Conservation (phyloP, 2,888 invertebrate species). For the Torymus tubicola region DNA sequence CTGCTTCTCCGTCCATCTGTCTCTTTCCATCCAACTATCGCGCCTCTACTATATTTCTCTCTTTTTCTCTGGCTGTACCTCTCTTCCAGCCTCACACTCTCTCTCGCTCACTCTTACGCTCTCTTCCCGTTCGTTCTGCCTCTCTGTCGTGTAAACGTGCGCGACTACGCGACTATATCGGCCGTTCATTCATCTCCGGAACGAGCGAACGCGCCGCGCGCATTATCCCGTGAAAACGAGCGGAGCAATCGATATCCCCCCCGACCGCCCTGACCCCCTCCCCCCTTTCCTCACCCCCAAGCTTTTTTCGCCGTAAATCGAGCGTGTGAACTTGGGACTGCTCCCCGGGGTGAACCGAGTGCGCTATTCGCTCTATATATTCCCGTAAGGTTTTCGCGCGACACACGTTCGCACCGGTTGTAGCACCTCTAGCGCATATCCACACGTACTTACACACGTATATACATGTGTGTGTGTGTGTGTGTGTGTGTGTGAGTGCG, state of each 20-base stretch:
- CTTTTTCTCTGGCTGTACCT: slow-evolving; percentile 11
- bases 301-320: slow-evolving; percentile 65
- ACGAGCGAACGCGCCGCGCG: slow-evolving; percentile 36
- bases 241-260: slow-evolving; percentile 45
- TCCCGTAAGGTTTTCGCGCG: slow-evolving; percentile 8
- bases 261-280: not conserved
- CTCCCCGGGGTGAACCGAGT: slow-evolving; percentile 64
- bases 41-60: slow-evolving; percentile 14
- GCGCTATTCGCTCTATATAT: slow-evolving; percentile 10
- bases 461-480: not conserved
- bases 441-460: not conserved
- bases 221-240: slow-evolving; percentile 52
- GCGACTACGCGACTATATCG: not conserved
- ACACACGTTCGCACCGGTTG: slow-evolving; percentile 21
- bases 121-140: not conserved
- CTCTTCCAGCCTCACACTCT: not conserved
- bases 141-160: slow-evolving; percentile 1
- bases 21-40: not conserved
- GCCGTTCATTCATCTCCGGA: slow-evolving; percentile 58
- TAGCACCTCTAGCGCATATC: not conserved
- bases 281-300: too few species aligned
- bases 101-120: not conserved
- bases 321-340: slow-evolving; percentile 65
- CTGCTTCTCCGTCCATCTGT: not conserved
- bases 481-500: not conserved